Base-by-base conservation (phyloP, 2,113 vertebrate genomes). In the Scartelaos histophorus region DNA sequence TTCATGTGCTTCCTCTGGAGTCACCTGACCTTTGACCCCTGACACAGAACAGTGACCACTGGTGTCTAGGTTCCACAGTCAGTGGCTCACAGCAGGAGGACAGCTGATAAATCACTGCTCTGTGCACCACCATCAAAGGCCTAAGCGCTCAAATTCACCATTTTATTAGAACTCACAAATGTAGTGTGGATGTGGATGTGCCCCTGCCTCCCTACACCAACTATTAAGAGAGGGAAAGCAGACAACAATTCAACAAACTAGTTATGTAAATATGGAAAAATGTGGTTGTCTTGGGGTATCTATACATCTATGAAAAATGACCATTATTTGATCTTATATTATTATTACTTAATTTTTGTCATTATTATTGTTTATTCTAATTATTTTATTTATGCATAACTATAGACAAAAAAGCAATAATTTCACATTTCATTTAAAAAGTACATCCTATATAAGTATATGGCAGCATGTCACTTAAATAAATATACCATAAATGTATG, bases 1-100 rank as follows among this genome's bases (percentile, higher is more conserved):
- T 93, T 94, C 90, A 93, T 92, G 88, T 92, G 85, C 86, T 78
- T 79, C 75, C 81, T 80, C 56, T 85, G 76, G 74, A 71, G 79
- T 74, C 81, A 79, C 74, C 53, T 73, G 74, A 87, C 84, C 89
- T 84, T 73, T 85, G 85, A 91, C 88, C 91, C 76, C 68, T 71
- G 83, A 84, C 89, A 89, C 56, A 79, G 70, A 83, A 75, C 76
- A 69, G 82, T 74, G 79, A 76, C 75, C 84, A 80, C 76, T 78
- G 82, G 84, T 81, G 78, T 84, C 82, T 67, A 80, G 83, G 79
- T 79, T 75, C 76, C 51, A 69, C 57, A 72, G 74, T 71, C 58
- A 57, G 74, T 29, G 74, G 60, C 73, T 66, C 67, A 70, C 71
- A 35, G 78, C 74, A 76, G 60, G 71, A 64, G 43, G 79, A 86